Base-by-base conservation (phyloP, 1,140 invertebrate genomes). In the Myzus persicae region DNA sequence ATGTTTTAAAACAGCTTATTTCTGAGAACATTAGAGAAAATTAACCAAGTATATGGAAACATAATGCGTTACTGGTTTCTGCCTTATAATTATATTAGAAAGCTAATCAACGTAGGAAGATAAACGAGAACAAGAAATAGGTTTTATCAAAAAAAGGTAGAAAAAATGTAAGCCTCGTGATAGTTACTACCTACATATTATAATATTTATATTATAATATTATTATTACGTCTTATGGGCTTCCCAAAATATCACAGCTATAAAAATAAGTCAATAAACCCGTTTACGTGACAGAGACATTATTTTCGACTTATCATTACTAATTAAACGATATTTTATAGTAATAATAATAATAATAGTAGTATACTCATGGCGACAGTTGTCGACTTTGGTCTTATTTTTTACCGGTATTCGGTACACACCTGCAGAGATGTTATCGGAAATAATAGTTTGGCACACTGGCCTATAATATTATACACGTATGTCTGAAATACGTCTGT, bases 381-480 rank as follows among this genome's bases (percentile, higher is more conserved):
- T 11, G 31, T n/a, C n/a, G 31, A 48, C 18, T 48, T 88, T 51
- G 87, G 46, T 44, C 85, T 48, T 88, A 31, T 88, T 88, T 88
- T 88, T 88, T 26, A 48, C 46, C 18, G 44, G 59, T 67, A 76
- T 76, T 76, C 59, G 14, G 59, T 76, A 14, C 87, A n/a, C 87
- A 51, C 44, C 44, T 18, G 20, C 24, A n/a, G 2, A 88, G 85
- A 88, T 88, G n/a, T 88, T 88, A 88, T 88, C 87, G 87, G n/a
- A 22, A 88, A 51, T 38, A 22, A 36, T 51, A 24, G 48, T 88
- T 88, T n/a, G 44, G 24, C 82, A 42, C 24, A 84, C 82, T 84
- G 82, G 40, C 82, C 82, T 36, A 81, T 51, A 51, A n/a, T 76
- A n/a, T 8, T 31, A 31, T 11, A 31, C 26, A 31, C n/a, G n/a